Evolutionary conservation across 2,797 vertebrate genomes (phyloP), one percentile per base, ranked within the genome.

Genomic region (Epinephelus coioides): DNA sequence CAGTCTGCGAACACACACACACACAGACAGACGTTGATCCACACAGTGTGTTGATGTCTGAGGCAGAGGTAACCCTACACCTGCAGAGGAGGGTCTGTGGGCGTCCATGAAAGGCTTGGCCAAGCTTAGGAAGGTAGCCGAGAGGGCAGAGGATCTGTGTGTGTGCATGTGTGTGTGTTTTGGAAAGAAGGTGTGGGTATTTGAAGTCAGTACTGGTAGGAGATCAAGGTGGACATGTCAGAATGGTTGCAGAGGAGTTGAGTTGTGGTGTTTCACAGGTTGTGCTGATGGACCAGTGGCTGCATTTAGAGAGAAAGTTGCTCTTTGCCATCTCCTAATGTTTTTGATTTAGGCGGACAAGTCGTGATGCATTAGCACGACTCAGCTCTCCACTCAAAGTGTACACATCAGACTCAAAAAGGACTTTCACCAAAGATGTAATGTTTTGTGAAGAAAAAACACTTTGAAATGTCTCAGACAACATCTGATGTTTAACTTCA

Each of bases 31-130:
- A 65, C 67, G 60, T 63, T 57, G 67, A 77, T 73, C 63, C 82
- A 80, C 75, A 64, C 69, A 75, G 54, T 73, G 76, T 83, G 81
- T 89, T 85, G 82, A 79, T 89, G 85, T 92, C 89, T 92, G 77
- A 85, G 67, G 86, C 51, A 47, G 73, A 83, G 73, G 92, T 88
- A 94, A 93, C 81, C 21, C 62, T 91, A 91, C 89, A 91, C 92
- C 93, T 93, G 88, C 83, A 86, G 84, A 86, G 86, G 85, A 89
- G 90, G 80, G 84, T 89, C 82, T 85, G 84, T 86, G 81, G 83
- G 87, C 27, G 64, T 84, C 69, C 70, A 88, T 92, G 85, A 91
- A 87, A 90, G 83, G 66, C 70, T 76, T 25, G 47, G 84, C 70
- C 79, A 78, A 65, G 74, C 56, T 83, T 61, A 70, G 79, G 73